phyloP scores from a whole-genome alignment of 1,140 invertebrate genomes.

The Drosophila teissieri region DNA sequence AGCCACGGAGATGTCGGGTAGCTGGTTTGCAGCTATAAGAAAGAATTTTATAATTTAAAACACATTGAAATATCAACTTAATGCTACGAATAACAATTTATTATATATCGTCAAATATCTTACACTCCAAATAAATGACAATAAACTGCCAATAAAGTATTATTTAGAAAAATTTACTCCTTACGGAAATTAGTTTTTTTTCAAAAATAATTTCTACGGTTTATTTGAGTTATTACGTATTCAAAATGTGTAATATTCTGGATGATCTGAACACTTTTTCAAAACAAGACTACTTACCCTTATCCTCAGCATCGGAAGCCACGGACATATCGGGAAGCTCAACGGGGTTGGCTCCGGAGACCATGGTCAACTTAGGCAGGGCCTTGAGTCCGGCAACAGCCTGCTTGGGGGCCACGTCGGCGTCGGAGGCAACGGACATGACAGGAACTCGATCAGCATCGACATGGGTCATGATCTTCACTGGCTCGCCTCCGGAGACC shows the following conservation, averaged over 20 bases:
- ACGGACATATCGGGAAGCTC: conserved; percentile 47
- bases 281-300: conserved; percentile 8
- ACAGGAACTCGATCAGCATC: conserved; percentile 51
- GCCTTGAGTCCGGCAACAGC: conserved; percentile 8
- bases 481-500: conserved; percentile 17
- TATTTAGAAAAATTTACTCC: background rate
- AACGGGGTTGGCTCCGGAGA: conserved; percentile 12
- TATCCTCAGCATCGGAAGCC: conserved; percentile 39
- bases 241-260: too few species aligned
- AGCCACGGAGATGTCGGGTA: conserved; percentile 61
- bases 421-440: conserved; percentile 58
- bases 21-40: background rate
- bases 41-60: background rate
- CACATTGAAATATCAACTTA: background rate
- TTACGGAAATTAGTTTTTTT: background rate
- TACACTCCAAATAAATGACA: too few species aligned
- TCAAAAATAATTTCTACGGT: background rate
- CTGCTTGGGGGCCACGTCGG: conserved; percentile 17
- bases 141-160: background rate
- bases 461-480: conserved; percentile 1
- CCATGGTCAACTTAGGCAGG: conserved; percentile 1
- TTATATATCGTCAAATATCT: too few species aligned
- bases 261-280: background rate
- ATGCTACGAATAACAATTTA: background rate
- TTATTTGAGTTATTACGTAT: too few species aligned